Evolutionary conservation across 2,888 invertebrate genomes (phyloP).

Genomic region (Synanthedon andrenaeformis): DNA sequence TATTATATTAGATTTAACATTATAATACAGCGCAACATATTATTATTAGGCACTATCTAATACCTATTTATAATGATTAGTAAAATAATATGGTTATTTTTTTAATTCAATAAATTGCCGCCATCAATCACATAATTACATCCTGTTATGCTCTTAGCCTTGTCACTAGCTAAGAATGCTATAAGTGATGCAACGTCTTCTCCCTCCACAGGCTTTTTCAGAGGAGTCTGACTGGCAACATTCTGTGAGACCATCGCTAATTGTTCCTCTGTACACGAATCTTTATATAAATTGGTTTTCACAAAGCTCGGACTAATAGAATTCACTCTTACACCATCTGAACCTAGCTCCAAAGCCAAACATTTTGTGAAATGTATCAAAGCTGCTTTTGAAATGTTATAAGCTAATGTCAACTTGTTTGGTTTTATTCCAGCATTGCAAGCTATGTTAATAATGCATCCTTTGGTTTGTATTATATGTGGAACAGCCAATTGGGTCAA

Average conservation of each 20-base stretch:
- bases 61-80: not conserved
- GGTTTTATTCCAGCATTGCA: slow-evolving; percentile 82
- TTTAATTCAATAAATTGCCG: slow-evolving; percentile 34
- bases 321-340: slow-evolving; percentile 86
- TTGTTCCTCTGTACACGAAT: slow-evolving; percentile 73
- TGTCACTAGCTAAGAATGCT: slow-evolving; percentile 87
- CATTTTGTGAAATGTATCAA: slow-evolving; percentile 95
- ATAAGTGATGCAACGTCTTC: slow-evolving; percentile 91
- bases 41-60: not conserved
- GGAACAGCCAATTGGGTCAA: slow-evolving; percentile 88
- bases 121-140: slow-evolving; percentile 56
- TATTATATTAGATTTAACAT: no score
- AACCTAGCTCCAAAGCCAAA: slow-evolving; percentile 85
- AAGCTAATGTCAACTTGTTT: slow-evolving; percentile 81
- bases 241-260: slow-evolving; percentile 78
- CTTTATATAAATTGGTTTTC: slow-evolving; percentile 84
- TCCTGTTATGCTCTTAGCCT: slow-evolving; percentile 90
- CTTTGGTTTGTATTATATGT: slow-evolving; percentile 81
- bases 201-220: slow-evolving; percentile 83
- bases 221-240: slow-evolving; percentile 80
- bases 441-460: slow-evolving; percentile 91
- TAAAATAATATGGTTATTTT: not conserved
- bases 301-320: slow-evolving; percentile 95
- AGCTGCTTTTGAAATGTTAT: slow-evolving; percentile 92
- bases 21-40: no score